Conservation (phyloP, 1,140 invertebrate genomes). For the Steinernema khuongi region DNA sequence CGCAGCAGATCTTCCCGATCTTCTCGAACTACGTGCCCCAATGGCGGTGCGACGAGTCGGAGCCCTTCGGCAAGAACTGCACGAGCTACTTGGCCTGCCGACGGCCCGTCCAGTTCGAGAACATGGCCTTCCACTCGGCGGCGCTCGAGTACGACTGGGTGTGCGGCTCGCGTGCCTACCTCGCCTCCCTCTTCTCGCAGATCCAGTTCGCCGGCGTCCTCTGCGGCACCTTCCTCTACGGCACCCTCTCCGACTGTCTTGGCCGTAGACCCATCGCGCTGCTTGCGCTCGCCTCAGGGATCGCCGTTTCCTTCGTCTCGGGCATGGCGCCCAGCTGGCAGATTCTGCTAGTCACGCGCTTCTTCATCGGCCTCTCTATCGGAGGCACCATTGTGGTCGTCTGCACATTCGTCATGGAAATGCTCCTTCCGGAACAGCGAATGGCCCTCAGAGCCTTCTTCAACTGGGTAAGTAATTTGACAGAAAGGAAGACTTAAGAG, state of each 20-base stretch:
- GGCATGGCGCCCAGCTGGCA: constrained; percentile 47
- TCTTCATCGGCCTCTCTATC: constrained; percentile 47
- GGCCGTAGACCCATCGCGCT: constrained; percentile 51
- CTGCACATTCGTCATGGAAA: constrained; percentile 53
- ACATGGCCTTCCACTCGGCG: constrained; percentile 46
- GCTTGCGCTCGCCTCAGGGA: constrained; percentile 38
- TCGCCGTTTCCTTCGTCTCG: constrained; percentile 28
- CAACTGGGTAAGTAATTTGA: constrained; percentile 50
- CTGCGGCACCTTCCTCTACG: constrained; percentile 46
- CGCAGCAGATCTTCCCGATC: constrained; percentile 55
- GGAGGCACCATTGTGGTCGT: constrained; percentile 56
- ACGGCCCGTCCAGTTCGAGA: constrained; percentile 33
- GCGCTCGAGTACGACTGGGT: constrained; percentile 51
- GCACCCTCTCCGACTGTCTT: constrained; percentile 45
- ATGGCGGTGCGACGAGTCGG: constrained; percentile 45
- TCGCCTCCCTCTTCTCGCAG: constrained; percentile 40
- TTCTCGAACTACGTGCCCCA: constrained; percentile 54
- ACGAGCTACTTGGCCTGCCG: constrained; percentile 27
- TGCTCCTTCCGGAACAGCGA: constrained; percentile 48
- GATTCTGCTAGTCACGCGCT: constrained; percentile 40
- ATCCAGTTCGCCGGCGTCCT: constrained; percentile 46
- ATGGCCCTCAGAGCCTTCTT: constrained; percentile 58
- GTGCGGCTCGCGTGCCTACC: constrained; percentile 47
- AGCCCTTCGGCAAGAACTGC: constrained; percentile 46
- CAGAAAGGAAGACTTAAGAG: too few species aligned